phyloP scores from a whole-genome alignment of 1,140 invertebrate species.

The Papilio aristodemus region DNA sequence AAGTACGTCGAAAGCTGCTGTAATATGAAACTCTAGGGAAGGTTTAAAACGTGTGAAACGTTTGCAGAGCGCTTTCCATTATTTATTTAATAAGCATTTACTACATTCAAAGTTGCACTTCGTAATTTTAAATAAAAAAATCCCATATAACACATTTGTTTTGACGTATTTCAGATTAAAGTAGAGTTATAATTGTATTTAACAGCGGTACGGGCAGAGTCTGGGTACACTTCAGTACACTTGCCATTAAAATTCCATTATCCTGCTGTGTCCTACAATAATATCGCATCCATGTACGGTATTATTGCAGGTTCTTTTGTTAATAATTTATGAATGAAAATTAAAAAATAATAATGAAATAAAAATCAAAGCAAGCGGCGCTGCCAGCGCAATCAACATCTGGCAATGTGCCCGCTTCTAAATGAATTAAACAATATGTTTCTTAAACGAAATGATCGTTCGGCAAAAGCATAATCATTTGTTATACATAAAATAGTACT shows the following conservation, averaged over 20 bases:
- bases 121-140: background rate
- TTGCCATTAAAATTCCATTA: no score
- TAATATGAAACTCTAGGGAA: slow-evolving; percentile 54
- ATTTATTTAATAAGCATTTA: slow-evolving; percentile 39
- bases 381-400: slow-evolving; percentile 14
- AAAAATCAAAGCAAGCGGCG: slow-evolving; percentile 1
- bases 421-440: slow-evolving; percentile 10
- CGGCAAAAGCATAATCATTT: background rate
- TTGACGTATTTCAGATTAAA: background rate
- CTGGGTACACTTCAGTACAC: no score
- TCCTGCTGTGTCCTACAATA: no score
- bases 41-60: slow-evolving; percentile 50
- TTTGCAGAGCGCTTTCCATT: slow-evolving; percentile 42
- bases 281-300: no score
- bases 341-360: slow-evolving; percentile 12
- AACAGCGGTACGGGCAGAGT: no score
- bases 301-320: no score
- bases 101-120: background rate
- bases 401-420: background rate
- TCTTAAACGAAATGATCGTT: background rate
- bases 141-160: background rate
- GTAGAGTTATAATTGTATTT: no score
- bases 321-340: no score
- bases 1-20: slow-evolving; percentile 60
- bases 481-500: no score